Evolutionary conservation across 2,113 vertebrate genomes (phyloP), one percentile per base, ranked within the genome.

Genomic region (Eupsittula cactorum): DNA sequence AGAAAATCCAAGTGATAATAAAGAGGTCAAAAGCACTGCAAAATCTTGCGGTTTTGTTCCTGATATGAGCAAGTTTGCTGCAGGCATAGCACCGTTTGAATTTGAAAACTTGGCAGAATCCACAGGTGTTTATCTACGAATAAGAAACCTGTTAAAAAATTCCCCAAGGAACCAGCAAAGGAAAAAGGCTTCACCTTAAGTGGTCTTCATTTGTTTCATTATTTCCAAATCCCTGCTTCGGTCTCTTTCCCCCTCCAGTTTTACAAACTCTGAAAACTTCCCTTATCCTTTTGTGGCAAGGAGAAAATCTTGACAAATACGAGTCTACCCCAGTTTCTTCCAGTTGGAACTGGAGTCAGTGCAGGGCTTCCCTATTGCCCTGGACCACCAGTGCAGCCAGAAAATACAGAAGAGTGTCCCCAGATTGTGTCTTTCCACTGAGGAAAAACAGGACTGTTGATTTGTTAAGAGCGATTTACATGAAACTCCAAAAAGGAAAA

Each of bases 91-190:
- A 33, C 99, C 99, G 0, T 99, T 99, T 80, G 99, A 99, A 65
- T 99, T 98, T 88, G 99, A 99, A 29, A 99, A 99, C 46, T 99
- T 99, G 96, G 98, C 99, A 5, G 99, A 99, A 83, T 98, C 99
- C 5, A 99, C 99, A 1, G 99, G 99, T 28, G 98, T 98, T 82
- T 99, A 99, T 92, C 98, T 99, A 47, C 98, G 97, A 83, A 99
- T 99, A 97, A 98, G 99, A 96, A 99, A 95, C 55, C 95, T 99
- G 81, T 97, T 99, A 59, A 99, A 99, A 98, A 97, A 99, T 88
- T 99, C 99, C 11, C 99, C 99, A 27, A 98, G 99, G 94, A 99
- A 97, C 98, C 98, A 99, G 97, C 98, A 98, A 97, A 98, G 95
- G 84, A 99, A 98, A 97, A 99, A 98, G 94, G 28, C 82, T 64